Evolutionary conservation across 35 echinoderm and acorn worm species (phyloP), one percentile per base, ranked within the genome.

Genomic region (Hemicentrotus pulcherrimus): DNA sequence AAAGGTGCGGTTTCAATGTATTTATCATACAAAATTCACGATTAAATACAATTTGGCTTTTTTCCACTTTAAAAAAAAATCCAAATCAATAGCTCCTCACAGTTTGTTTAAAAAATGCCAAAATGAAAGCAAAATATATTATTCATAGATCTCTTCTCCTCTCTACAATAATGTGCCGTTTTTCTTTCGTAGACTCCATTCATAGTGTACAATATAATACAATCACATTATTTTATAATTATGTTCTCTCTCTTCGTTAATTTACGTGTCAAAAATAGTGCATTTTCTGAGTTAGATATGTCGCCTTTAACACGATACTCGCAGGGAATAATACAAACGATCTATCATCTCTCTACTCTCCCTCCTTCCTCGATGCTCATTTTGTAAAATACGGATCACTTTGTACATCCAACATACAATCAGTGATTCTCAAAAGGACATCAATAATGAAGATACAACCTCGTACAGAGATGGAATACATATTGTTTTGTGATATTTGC

Each of bases 101-200:
- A 22, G n/a, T 58, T 12, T 93, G 46, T 90, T 47, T 90, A 58
- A 93, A 93, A 47, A 93, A 93, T 46, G 91, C 46, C 48, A 93
- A 93, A 93, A 93, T 93, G 91, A 93, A 93, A 93, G 91, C 91
- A 93, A 93, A 93, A 93, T 93, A 93, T 93, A 93, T 93, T 93
- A 93, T 58, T 93, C 48, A 93, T 93, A 93, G 13, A 50, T 93
- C 48, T 93, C 32, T 78, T 78, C 65, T 78, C 65, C 65, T 78
- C 91, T 93, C 91, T 93, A 90, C 88, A 90, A 90, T 90, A 90
- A 90, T 90, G 88, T 90, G 88, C n/a, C n/a, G 65, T 78, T 78
- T 59, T 28, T 78, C 65, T 78, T 78, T 78, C 65, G 65, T 78
- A 78, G 65, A 78, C 65, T 78, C 28, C 46, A 90, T 90, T 90